Conservation (phyloP, 2,888 invertebrate species). For the Hypena proboscidalis region DNA sequence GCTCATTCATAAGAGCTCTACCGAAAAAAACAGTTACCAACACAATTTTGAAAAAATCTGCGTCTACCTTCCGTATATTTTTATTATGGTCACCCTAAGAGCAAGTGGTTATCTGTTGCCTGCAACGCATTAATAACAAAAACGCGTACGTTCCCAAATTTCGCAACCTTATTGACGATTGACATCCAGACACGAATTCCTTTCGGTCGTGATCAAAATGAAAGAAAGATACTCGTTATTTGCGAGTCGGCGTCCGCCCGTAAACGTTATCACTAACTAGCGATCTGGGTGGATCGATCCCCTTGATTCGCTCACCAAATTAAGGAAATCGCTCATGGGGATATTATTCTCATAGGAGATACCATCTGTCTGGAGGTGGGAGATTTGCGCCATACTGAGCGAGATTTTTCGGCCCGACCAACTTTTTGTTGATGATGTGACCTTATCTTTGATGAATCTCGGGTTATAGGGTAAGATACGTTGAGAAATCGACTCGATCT, state of each 20-base stretch:
- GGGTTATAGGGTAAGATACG: slow-evolving; percentile 18
- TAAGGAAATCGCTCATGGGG: slow-evolving; percentile 85
- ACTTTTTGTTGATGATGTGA: slow-evolving; percentile 39
- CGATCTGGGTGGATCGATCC: slow-evolving; percentile 83
- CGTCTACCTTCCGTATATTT: too few relatives aligned
- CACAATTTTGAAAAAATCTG: too few relatives aligned
- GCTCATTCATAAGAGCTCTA: too few relatives aligned
- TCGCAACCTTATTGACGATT: slow-evolving; percentile 78
- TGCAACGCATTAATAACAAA: slow-evolving; percentile 58
- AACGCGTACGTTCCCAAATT: slow-evolving; percentile 64
- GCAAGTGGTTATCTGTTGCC: slow-evolving; percentile 58
- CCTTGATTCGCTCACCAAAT: slow-evolving; percentile 83
- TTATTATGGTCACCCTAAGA: too few relatives aligned
- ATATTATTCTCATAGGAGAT: slow-evolving; percentile 76
- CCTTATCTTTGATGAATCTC: slow-evolving; percentile 40
- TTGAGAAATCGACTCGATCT: slow-evolving; percentile 3
- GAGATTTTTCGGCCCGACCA: slow-evolving; percentile 51
- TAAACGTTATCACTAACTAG: slow-evolving; percentile 81
- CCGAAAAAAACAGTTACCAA: too few relatives aligned
- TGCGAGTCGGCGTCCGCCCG: slow-evolving; percentile 72
- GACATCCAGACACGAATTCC: slow-evolving; percentile 77
- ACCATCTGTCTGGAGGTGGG: slow-evolving; percentile 63
- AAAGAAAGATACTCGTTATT: slow-evolving; percentile 71
- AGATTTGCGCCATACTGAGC: slow-evolving; percentile 64
- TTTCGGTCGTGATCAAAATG: slow-evolving; percentile 78